These are phyloP conservation scores for Cebus imitator DNA, from an alignment of 2,113 vertebrate genomes.

Conservation along the genomic window DNA sequence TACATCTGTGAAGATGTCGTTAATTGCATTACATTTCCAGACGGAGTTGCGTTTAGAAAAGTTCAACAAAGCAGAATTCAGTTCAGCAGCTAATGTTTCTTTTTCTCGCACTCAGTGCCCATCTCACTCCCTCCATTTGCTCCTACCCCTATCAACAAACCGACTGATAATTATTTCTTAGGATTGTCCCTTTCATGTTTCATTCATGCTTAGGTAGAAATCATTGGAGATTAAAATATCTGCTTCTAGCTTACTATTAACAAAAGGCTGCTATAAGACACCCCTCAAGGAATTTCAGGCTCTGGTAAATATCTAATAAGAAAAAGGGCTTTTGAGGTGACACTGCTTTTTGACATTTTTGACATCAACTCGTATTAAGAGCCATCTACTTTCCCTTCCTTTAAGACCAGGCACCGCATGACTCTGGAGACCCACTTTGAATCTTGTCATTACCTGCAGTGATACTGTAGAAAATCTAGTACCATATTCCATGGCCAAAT, in stretches of 20 bases:
- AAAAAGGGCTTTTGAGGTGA: neutral
- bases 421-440: neutral
- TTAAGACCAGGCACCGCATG: neutral
- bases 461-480: neutral
- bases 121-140: neutral
- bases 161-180: neutral
- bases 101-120: neutral
- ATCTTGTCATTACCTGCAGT: neutral
- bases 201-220: neutral
- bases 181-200: neutral
- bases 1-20: neutral
- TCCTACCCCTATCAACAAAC: neutral
- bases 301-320: neutral
- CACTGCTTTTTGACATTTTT: neutral
- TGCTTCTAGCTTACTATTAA: conserved; percentile 5
- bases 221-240: conserved; percentile 11
- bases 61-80: neutral
- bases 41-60: neutral
- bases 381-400: neutral
- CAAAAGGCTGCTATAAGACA: neutral
- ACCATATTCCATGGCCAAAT: neutral
- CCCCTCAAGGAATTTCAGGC: neutral
- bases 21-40: neutral
- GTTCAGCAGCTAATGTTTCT: neutral
- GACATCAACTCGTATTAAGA: neutral